These are phyloP conservation scores for Archivesica marissinica DNA, from an alignment of 1,140 invertebrate genomes.

Conservation along the genomic window DNA sequence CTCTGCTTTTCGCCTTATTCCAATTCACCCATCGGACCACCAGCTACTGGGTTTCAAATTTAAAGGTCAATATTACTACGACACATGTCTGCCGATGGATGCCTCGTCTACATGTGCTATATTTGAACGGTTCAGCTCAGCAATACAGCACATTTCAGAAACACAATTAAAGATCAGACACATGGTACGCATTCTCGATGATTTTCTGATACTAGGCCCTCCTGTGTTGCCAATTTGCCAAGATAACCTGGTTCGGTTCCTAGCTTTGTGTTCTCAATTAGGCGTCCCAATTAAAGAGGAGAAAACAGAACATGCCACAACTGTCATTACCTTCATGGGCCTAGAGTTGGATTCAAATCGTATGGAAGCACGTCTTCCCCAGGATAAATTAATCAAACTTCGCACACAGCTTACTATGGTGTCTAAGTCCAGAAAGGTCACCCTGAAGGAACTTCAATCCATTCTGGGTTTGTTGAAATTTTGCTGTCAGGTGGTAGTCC, in stretches of 20 bases:
- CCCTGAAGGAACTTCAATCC: too few relatives aligned
- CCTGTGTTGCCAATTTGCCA: neutral
- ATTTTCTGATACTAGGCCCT: slow-evolving; percentile 20
- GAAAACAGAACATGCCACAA: neutral
- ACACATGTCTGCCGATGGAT: slow-evolving; percentile 8
- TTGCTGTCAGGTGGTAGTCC: too few relatives aligned
- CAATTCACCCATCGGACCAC: neutral
- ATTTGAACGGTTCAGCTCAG: neutral
- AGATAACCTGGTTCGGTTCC: neutral
- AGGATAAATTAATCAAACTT: slow-evolving; percentile 49
- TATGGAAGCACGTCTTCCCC: slow-evolving; percentile 51
- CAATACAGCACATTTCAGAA: neutral
- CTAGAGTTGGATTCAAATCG: slow-evolving; percentile 53
- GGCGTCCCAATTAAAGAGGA: slow-evolving; percentile 8
- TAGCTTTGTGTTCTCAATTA: neutral
- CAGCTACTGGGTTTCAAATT: slow-evolving; percentile 14
- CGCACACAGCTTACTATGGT: too few relatives aligned
- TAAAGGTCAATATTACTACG: neutral
- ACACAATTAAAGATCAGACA: neutral
- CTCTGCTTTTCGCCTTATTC: slow-evolving; percentile 7
- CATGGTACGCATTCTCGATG: slow-evolving; percentile 22
- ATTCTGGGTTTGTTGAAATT: too few relatives aligned
- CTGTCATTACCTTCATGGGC: slow-evolving; percentile 29
- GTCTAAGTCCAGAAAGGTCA: too few relatives aligned
- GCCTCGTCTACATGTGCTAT: slow-evolving; percentile 1